A percentile compares a stretch with the other conserved stretches of the same genome.
Conservation (phyloP, 2,113 vertebrate genomes). For the Alectura lathami region DNA sequence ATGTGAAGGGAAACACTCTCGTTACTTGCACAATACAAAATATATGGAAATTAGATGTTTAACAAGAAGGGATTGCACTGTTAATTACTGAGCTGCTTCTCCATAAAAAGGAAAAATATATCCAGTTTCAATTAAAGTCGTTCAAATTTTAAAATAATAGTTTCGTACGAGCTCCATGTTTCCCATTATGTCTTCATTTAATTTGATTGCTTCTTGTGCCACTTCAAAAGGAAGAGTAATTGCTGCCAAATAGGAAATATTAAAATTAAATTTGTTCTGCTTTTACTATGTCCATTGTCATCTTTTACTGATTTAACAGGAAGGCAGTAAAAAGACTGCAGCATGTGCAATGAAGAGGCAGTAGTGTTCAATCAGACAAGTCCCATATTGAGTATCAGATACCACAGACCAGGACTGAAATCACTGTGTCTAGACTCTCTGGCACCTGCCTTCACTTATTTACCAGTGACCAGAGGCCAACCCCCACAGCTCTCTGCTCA, state of each 20-base stretch:
- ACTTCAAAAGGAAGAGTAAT: conserved; percentile 81
- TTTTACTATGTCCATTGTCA: conserved; percentile 80
- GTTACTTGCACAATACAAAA: conserved; percentile 41
- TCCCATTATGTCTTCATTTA: conserved; percentile 77
- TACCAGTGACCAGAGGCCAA: conserved; percentile 92
- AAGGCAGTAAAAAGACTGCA: conserved; percentile 85
- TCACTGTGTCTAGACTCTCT: conserved; percentile 98
- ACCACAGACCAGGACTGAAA: conserved; percentile 92
- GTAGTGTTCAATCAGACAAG: conserved; percentile 87
- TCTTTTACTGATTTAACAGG: conserved; percentile 90
- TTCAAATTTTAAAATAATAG: conserved; percentile 75
- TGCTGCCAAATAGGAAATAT: conserved; percentile 83
- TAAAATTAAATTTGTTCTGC: conserved; percentile 82
- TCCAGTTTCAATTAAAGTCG: conserved; percentile 74
- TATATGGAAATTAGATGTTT: conserved; percentile 65
- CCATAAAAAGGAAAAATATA: conserved; percentile 72
- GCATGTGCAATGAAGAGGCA: conserved; percentile 83
- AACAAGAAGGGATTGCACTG: conserved; percentile 59
- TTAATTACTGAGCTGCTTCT: conserved; percentile 71
- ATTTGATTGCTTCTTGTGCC: conserved; percentile 77
- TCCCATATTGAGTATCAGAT: conserved; percentile 95
- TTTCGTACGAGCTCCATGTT: conserved; percentile 60
- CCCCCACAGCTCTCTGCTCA: conserved; percentile 78
- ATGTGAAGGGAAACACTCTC: conserved; percentile 43
- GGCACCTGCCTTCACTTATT: conserved; percentile 99